Percentiles rank a stretch among this genome's conserved stretches.
Conservation (phyloP, 2,888 invertebrate genomes). For the Malthinus flaveolus region DNA sequence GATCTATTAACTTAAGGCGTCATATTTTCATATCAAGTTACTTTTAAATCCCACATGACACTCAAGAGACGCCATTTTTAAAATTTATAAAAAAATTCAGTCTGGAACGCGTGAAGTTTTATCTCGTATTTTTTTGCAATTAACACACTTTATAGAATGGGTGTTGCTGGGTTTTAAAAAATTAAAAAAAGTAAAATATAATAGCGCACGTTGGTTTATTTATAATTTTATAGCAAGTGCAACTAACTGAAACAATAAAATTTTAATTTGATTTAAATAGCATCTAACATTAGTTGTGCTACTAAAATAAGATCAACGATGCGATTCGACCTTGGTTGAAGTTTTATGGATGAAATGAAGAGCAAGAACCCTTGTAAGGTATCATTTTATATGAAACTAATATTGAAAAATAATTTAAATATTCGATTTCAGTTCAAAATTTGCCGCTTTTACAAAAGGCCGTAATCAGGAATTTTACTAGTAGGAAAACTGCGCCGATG, state of each 20-base stretch:
- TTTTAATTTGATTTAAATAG: no score
- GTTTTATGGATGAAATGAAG: slow-evolving; percentile 5
- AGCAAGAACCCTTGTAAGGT: slow-evolving; percentile 12
- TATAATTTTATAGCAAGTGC: slow-evolving; percentile 8
- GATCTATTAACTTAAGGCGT: slow-evolving; percentile 18
- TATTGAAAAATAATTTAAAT: no score
- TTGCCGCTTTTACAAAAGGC: no score
- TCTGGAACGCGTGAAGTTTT: slow-evolving; percentile 6
- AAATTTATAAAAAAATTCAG: slow-evolving; percentile 8
- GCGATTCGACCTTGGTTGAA: slow-evolving; percentile 13
- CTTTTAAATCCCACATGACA: slow-evolving; percentile 15
- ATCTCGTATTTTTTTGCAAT: background rate
- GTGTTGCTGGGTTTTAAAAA: no score
- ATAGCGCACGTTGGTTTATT: background rate
- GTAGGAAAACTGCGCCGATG: no score
- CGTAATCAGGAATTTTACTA: no score
- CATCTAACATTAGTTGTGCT: background rate
- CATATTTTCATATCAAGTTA: slow-evolving; percentile 14
- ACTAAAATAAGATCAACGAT: slow-evolving; percentile 12
- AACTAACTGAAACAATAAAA: background rate
- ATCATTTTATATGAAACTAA: no score
- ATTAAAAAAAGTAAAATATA: no score
- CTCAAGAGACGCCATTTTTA: slow-evolving; percentile 17
- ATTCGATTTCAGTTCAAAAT: no score
- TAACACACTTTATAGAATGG: no score